These are phyloP conservation scores for Australoheros facetus DNA, from an alignment of 2,797 vertebrate species.

Conservation along the genomic window DNA sequence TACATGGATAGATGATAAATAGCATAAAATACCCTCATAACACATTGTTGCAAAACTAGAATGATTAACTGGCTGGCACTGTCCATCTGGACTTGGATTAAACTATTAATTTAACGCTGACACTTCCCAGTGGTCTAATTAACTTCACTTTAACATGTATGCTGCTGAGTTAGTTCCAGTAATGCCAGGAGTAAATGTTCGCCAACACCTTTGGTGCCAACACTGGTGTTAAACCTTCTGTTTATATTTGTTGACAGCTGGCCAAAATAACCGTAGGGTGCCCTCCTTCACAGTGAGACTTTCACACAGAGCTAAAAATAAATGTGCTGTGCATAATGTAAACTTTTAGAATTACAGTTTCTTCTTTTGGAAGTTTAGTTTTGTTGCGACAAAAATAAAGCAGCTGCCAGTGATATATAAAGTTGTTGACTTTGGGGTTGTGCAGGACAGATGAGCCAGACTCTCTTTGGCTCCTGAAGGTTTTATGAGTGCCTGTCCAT, in stretches of 20 bases:
- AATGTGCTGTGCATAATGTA: background rate
- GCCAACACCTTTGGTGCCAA: slow-evolving; percentile 29
- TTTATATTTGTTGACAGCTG: slow-evolving; percentile 24
- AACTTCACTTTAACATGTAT: slow-evolving; percentile 44
- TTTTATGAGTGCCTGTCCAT: slow-evolving; percentile 32
- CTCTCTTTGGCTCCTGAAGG: slow-evolving; percentile 7
- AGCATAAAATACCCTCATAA: slow-evolving; percentile 5
- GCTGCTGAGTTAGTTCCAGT: slow-evolving; percentile 22
- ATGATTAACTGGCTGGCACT: slow-evolving; percentile 35
- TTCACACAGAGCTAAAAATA: background rate
- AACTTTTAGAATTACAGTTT: background rate
- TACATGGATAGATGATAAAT: background rate
- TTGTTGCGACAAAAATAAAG: slow-evolving; percentile 22
- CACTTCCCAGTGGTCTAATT: slow-evolving; percentile 56
- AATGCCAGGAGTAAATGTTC: slow-evolving; percentile 36
- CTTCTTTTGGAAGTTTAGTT: slow-evolving; percentile 1
- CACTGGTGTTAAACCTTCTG: slow-evolving; percentile 15
- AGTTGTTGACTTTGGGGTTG: slow-evolving; percentile 40
- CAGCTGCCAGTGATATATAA: slow-evolving; percentile 27
- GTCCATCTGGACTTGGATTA: slow-evolving; percentile 48
- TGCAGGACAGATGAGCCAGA: slow-evolving; percentile 16
- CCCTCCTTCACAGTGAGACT: background rate
- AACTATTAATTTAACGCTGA: slow-evolving; percentile 50
- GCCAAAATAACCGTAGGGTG: slow-evolving; percentile 12
- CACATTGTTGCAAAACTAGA: slow-evolving; percentile 8